Conservation (phyloP, 2,888 invertebrate species). For the Xylophagus ater region DNA sequence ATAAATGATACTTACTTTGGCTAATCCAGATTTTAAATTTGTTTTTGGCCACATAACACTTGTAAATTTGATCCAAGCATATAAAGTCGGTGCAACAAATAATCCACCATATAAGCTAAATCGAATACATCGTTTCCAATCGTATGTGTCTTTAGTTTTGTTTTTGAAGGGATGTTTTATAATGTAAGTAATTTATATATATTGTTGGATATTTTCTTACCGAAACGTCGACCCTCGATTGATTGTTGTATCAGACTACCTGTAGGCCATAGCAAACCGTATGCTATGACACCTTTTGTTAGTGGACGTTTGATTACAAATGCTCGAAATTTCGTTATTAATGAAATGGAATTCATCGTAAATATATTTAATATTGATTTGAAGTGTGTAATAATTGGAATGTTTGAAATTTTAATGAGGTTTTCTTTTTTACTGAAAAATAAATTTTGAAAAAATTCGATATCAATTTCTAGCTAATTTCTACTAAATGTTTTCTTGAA, state of each 20-base stretch:
- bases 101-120: constrained; percentile 66
- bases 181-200: not conserved
- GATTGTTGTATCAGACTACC: constrained; percentile 62
- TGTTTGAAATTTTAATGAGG: no score
- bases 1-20: constrained; percentile 42
- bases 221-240: constrained; percentile 49
- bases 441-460: no score
- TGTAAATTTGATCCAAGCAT: constrained; percentile 65
- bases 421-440: no score
- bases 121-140: constrained; percentile 55
- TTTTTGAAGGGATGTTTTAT: not conserved
- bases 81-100: constrained; percentile 69
- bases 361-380: no score
- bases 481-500: no score
- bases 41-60: constrained; percentile 63
- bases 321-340: constrained; percentile 16
- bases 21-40: constrained; percentile 56
- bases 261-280: constrained; percentile 60
- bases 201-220: constrained; percentile 35
- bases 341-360: no score
- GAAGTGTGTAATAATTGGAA: no score
- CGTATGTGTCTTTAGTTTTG: constrained; percentile 41
- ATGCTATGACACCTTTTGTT: constrained; percentile 52
- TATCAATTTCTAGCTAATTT: no score
- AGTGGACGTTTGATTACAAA: constrained; percentile 30